Conservation (phyloP, 1,140 invertebrate genomes). For the Phymorhynchus buccinoides region DNA sequence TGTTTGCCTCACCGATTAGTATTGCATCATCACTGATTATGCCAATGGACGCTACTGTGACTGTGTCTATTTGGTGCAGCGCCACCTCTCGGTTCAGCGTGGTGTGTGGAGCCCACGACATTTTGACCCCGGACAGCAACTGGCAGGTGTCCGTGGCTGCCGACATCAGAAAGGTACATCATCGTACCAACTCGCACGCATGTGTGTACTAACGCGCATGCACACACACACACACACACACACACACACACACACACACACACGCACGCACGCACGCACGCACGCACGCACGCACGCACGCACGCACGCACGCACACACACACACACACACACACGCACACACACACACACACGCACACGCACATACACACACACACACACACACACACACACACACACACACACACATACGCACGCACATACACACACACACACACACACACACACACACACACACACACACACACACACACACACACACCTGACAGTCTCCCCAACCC, state of each 20-base stretch:
- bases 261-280: conserved; percentile 6
- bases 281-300: not conserved
- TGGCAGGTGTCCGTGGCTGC: not conserved
- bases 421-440: not conserved
- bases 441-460: not conserved
- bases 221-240: not conserved
- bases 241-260: conserved; percentile 25
- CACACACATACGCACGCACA: not conserved
- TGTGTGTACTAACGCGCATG: not conserved
- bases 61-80: not conserved
- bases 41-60: no score
- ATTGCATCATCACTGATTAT: no score
- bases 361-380: not conserved
- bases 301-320: not conserved
- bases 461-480: not conserved
- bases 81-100: conserved; percentile 15
- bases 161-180: not conserved
- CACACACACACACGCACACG: not conserved
- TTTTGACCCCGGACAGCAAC: conserved; percentile 1
- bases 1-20: not conserved
- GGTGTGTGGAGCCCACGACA: conserved; percentile 37
- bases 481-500: not conserved
- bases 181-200: not conserved
- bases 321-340: not conserved
- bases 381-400: not conserved